phyloP scores from a whole-genome alignment of 2,113 vertebrate species.

The Varanus salvator region DNA sequence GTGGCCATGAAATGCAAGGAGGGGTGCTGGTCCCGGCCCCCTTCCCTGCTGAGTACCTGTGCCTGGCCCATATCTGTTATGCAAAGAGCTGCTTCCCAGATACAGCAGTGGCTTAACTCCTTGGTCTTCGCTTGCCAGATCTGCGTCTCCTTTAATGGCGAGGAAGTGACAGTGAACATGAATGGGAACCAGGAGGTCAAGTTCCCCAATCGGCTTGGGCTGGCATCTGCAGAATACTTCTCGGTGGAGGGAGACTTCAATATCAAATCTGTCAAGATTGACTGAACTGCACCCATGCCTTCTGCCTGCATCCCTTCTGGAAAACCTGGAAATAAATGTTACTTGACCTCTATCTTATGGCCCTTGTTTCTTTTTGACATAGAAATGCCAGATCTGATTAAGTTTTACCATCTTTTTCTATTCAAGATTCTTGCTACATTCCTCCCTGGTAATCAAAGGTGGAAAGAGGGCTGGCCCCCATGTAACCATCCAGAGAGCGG shows the following conservation, averaged over 20 bases:
- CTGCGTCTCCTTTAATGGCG: neutral
- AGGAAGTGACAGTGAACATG: neutral
- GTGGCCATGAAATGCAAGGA: neutral
- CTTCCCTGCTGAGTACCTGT: neutral
- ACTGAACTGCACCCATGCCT: neutral
- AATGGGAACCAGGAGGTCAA: neutral
- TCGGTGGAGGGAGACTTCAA: constrained; percentile 12
- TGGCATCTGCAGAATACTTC: neutral
- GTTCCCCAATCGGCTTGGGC: constrained; percentile 15
- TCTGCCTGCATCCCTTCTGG: neutral
- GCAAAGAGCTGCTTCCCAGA: neutral
- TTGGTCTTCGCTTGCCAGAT: neutral
- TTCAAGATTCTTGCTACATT: too few relatives aligned
- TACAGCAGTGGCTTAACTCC: neutral
- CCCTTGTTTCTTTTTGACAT: too few relatives aligned
- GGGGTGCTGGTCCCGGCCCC: too few relatives aligned
- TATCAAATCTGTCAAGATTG: neutral
- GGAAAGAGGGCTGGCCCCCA: too few relatives aligned
- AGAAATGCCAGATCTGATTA: too few relatives aligned
- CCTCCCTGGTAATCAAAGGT: too few relatives aligned
- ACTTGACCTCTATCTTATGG: neutral
- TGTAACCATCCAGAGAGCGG: too few relatives aligned
- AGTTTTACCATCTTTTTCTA: too few relatives aligned
- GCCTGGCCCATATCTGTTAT: neutral
- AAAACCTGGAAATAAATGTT: constrained; percentile 15